Evolutionary conservation across 2,888 invertebrate genomes (phyloP), one percentile per base, ranked within the genome.

Genomic region (Leucophora obtusa): DNA sequence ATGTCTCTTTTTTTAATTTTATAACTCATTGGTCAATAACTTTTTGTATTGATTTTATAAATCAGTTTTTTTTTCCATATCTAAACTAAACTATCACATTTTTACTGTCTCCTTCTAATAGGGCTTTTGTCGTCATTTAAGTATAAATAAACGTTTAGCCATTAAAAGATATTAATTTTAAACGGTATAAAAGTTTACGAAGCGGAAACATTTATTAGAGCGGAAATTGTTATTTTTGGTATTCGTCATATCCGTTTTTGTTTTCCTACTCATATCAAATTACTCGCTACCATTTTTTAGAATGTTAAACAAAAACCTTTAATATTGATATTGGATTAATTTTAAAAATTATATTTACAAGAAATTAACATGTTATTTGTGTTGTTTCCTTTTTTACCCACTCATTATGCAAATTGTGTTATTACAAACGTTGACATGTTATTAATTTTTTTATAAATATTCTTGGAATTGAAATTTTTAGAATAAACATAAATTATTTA

Each of bases 141-240:
- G n/a, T 47, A 47, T 47, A n/a, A 47, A 47, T 47, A 47, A 47
- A 1, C 43, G n/a, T 47, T 47, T 47, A 47, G 14, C n/a, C 43
- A 47, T 47, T 47, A 47, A 47, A n/a, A 47, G n/a, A 47, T 53
- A 73, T 80, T 63, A 73, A 78, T 82, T 78, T 66, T 59, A 80
- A 82, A 80, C 43, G 51, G 72, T 73, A 63, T 50, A 73, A 62
- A 79, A 75, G 74, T 83, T 75, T 73, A 60, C 73, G 75, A 83
- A 81, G 83, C 72, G 83, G 83, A 83, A 83, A 83, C 65, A 50
- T 83, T 83, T 83, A 83, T 83, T 82, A 59, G 83, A 82, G 83
- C 83, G 83, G 83, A 83, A 83, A 82, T 82, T 83, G 79, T 81
- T 83, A 82, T 83, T 83, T 83, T 83, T 65, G 75, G 79, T 66